Evolutionary conservation across 2,113 vertebrate genomes (phyloP).

Genomic region (Smithornis capensis): DNA sequence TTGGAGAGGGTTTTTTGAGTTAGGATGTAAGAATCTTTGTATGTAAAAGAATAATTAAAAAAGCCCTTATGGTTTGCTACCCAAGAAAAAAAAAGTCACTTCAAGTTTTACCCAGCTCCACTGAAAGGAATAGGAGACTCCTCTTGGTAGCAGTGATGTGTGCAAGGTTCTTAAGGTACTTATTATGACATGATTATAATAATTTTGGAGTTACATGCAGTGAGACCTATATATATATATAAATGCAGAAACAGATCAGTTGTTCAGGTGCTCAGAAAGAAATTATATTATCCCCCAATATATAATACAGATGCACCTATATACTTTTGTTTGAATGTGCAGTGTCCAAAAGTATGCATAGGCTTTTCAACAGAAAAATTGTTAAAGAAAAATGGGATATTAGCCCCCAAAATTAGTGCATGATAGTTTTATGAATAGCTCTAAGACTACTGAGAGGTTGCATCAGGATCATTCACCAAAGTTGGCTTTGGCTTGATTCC

Average conservation of each 20-base stretch:
- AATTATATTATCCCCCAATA: background rate
- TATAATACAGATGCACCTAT: background rate
- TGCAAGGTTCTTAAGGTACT: background rate
- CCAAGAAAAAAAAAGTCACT: background rate
- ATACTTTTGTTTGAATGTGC: background rate
- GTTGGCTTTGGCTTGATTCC: background rate
- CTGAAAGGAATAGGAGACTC: background rate
- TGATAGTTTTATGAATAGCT: background rate
- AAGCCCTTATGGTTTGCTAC: fast-evolving
- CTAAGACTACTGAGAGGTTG: background rate
- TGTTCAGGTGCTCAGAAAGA: background rate
- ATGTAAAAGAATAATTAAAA: background rate
- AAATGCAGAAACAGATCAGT: background rate
- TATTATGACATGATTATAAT: background rate
- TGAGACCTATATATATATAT: background rate
- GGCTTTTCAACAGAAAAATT: background rate
- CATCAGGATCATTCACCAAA: background rate
- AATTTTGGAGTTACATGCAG: background rate
- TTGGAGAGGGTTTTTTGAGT: background rate
- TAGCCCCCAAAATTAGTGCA: background rate
- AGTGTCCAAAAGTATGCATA: background rate
- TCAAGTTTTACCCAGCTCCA: background rate
- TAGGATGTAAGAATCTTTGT: background rate
- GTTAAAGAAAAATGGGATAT: background rate
- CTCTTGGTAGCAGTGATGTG: background rate